Percentiles rank a stretch among this genome's conserved stretches.
Conservation (phyloP, 2,888 invertebrate species). For the Syritta pipiens region DNA sequence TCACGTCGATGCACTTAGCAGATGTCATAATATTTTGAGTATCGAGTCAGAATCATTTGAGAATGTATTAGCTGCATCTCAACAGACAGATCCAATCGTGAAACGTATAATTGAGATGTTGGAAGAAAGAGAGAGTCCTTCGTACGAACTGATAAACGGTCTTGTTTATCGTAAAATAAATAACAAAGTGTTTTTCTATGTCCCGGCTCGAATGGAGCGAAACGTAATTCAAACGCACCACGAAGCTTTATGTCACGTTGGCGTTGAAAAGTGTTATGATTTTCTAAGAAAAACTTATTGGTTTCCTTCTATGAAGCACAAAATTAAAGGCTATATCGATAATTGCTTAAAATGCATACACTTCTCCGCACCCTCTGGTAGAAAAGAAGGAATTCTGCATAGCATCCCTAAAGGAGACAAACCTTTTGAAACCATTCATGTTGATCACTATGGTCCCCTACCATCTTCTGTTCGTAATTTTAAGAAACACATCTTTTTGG, state of each 20-base stretch:
- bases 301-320: conserved; percentile 33
- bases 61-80: not conserved
- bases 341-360: conserved; percentile 40
- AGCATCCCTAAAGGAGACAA: conserved; percentile 25
- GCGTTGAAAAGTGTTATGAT: too few relatives aligned
- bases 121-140: conserved; percentile 40
- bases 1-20: conserved; percentile 1
- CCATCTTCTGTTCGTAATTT: too few relatives aligned
- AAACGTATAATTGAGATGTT: conserved; percentile 6
- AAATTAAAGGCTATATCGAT: conserved; percentile 5
- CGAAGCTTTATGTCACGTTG: too few relatives aligned
- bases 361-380: conserved; percentile 69
- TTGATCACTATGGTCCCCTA: conserved; percentile 24
- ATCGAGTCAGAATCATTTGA: conserved; percentile 50
- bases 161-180: conserved; percentile 23
- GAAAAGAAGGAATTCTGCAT: conserved; percentile 11
- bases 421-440: conserved; percentile 20
- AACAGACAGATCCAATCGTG: not conserved
- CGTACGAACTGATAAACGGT: conserved; percentile 21
- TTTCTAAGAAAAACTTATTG: conserved; percentile 12
- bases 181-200: conserved; percentile 6
- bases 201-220: conserved; percentile 6
- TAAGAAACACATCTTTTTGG: conserved; percentile 3
- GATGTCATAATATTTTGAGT: conserved; percentile 63
- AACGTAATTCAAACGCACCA: conserved; percentile 10